Base-by-base conservation (phyloP, 1,140 invertebrate genomes). In the Lepidurus couesii region DNA sequence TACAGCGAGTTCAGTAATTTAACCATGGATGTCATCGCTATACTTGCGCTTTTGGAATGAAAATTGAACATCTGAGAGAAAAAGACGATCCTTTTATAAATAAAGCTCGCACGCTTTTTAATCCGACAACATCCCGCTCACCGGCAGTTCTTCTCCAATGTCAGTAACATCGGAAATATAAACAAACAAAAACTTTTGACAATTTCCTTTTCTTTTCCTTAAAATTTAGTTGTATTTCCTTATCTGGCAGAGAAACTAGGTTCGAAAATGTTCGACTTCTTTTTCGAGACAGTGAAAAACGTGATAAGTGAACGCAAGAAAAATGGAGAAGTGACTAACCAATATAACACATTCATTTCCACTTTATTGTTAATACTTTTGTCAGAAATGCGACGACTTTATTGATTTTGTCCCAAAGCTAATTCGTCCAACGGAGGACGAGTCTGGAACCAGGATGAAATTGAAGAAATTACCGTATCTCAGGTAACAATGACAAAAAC, bases 11-110 rank as follows among this genome's bases (percentile, higher is more conserved):
- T 26, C 26, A 26, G 26, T 26, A 26, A 26, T 1, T 86, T 83
- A 73, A 86, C 86, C 6, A 85, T 87, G 84, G 86, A 88, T 80
- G 83, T 85, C 0, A 87, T 87, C 34, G 84, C 85, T n/a, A 80
- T 80, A 74, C n/a, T n/a, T 84, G 85, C 53, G 83, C 83, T 16
- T 88, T 87, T 81, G 87, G 86, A 3, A 82, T 86, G 7, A 78
- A 86, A 24, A 82, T 79, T 13, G 75, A 79, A 73, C 24, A 13
- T 10, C 21, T 73, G 16, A 47, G 79, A 26, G 10, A 79, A 13
- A 43, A 79, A 16, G 45, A 73, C 34, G 47, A 76, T 13, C 53
- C n/a, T 8, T 78, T 78, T 13, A 73, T 73, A 1, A 13, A 26
- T 42, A 78, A 73, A 13, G 77, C 77, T 24, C 1, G 21, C n/a